These are phyloP conservation scores for Copidosoma floridanum DNA, from an alignment of 1,140 invertebrate genomes.

Conservation along the genomic window DNA sequence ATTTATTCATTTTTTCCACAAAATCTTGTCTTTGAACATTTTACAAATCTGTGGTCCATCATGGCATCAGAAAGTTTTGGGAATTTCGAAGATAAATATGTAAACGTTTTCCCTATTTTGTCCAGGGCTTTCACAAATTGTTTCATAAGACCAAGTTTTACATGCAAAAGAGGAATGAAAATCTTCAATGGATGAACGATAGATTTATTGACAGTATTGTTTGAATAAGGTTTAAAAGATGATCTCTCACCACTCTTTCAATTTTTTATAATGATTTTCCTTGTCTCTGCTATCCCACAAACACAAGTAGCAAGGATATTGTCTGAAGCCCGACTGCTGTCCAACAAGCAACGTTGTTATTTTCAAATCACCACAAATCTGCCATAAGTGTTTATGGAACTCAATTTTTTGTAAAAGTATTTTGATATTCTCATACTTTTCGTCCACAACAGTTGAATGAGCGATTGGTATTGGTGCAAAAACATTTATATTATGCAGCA, in stretches of 20 bases:
- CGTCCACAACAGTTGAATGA: neutral
- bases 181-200: neutral
- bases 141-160: no score
- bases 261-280: no score
- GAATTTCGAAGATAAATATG: neutral
- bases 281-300: no score
- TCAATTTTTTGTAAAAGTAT: neutral
- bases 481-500: no score
- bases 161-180: no score
- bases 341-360: neutral
- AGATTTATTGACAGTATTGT: neutral
- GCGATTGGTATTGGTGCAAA: no score
- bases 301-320: no score
- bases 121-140: neutral
- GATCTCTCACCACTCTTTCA: neutral
- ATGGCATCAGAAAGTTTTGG: neutral
- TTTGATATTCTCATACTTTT: neutral
- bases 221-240: neutral
- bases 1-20: no score
- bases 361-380: no score
- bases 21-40: neutral
- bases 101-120: neutral
- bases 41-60: neutral
- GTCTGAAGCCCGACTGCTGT: no score
- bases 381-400: no score